Evolutionary conservation across 2,888 invertebrate genomes (phyloP), one percentile per base, ranked within the genome.

Genomic region (Germaria angustata): DNA sequence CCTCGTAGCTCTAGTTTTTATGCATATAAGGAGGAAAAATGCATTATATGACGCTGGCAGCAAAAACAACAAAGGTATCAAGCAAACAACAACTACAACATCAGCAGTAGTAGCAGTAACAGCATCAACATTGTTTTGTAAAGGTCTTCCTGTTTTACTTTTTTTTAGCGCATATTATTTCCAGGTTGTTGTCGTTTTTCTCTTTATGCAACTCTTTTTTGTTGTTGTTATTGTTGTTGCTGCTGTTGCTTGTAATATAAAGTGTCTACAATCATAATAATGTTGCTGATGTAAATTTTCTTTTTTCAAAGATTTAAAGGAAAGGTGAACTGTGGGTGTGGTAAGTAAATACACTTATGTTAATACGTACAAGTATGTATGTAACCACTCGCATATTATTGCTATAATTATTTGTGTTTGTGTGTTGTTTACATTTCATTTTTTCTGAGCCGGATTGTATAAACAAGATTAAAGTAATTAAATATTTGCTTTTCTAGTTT

Each of bases 261-360:
- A 75, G 78, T 82, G 82, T 82, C 79, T 82, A 61, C 79, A 82
- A 75, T 78, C 78, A 73, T 78, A 75, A 78, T 75, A 73, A 81
- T 78, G 81, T 51, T 81, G 81, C 55, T 57, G 41, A 68, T 77
- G 41, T 20, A 68, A 61, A 59, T 59, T 59, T 51, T 22, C 32
- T 49, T 66, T 51, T 76, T 20, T 41, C 28, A 65, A 57, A 57
- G 36, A 20, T 22, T 44, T 41, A 44, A 57, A 11, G 34, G 1
- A 34, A 44, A 20, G 22, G 32, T n/a, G 32, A 36, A 3, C 15
- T 41, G 55, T 3, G 28, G 3, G 34, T 53, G 44, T 55, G 22
- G 34, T 49, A 49, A 49, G 24, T 49, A 72, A 61, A 72, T 39
- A 49, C 5, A 49, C 22, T 59, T 24, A 32, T 22, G 73, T 28